Conservation (phyloP, 1,140 invertebrate species). For the Drosophila nannoptera region DNA sequence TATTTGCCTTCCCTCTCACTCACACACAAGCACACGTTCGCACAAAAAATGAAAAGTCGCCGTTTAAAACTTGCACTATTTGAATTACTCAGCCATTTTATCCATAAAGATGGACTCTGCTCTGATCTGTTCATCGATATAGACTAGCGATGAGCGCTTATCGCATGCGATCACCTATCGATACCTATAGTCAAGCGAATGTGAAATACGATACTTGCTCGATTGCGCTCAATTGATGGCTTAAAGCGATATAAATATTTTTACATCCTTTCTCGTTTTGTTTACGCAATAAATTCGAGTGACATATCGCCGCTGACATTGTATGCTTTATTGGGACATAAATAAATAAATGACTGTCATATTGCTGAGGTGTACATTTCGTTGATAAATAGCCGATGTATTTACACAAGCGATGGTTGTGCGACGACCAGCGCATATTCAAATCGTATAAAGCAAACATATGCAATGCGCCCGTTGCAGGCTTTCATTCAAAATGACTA, state of each 20-base stretch:
- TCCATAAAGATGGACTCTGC: neutral
- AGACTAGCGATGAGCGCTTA: neutral
- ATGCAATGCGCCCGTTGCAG: neutral
- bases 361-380: constrained; percentile 13
- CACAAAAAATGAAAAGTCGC: constrained; percentile 8
- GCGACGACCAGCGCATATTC: neutral
- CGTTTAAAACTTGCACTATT: constrained; percentile 13
- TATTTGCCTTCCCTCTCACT: constrained; percentile 19
- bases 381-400: neutral
- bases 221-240: neutral
- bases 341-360: constrained; percentile 17
- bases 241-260: constrained; percentile 3
- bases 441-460: neutral
- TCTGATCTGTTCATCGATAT: constrained; percentile 18
- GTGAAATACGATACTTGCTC: constrained; percentile 7
- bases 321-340: constrained; percentile 14
- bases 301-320: neutral
- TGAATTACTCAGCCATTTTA: constrained; percentile 7
- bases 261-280: neutral
- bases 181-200: neutral
- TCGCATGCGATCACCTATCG: neutral
- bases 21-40: neutral
- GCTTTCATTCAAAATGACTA: neutral
- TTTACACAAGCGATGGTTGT: neutral
- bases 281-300: constrained; percentile 9